A percentile compares a stretch with the other conserved stretches of the same genome.
Conservation (phyloP, 1,140 invertebrate species). For the Aphaenogaster floridana region DNA sequence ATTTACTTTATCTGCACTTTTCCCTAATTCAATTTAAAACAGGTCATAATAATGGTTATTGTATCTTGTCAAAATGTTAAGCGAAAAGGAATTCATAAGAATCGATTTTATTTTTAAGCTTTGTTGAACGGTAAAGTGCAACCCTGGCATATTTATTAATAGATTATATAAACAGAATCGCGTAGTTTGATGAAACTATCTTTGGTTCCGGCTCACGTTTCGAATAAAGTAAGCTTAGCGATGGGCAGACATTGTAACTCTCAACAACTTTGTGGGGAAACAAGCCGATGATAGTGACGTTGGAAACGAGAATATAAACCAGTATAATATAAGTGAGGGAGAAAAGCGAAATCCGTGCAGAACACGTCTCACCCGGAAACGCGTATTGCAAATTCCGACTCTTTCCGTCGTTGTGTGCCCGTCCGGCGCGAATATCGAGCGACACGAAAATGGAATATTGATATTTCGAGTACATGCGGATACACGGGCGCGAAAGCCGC, state of each 20-base stretch:
- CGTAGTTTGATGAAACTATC: background rate
- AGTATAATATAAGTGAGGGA: constrained; percentile 33
- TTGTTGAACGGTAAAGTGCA: background rate
- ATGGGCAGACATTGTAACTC: background rate
- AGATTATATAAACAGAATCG: background rate
- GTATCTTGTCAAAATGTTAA: background rate
- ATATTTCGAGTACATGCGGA: constrained; percentile 56
- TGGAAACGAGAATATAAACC: constrained; percentile 3
- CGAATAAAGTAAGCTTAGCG: background rate
- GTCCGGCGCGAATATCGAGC: constrained; percentile 56
- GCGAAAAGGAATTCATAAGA: background rate
- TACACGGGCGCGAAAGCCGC: constrained; percentile 41
- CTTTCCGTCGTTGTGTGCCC: constrained; percentile 39
- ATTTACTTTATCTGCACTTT: background rate
- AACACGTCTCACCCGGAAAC: constrained; percentile 58
- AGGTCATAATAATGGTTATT: background rate
- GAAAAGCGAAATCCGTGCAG: constrained; percentile 42
- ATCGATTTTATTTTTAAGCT: background rate
- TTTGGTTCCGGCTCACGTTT: background rate
- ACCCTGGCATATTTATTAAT: background rate
- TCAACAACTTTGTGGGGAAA: background rate
- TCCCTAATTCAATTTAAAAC: background rate
- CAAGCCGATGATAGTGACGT: background rate
- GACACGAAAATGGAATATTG: constrained; percentile 67
- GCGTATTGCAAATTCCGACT: constrained; percentile 62